Evolutionary conservation across 2,797 vertebrate genomes (phyloP), one percentile per base, ranked within the genome.

Genomic region (Sebastiscus tertius): DNA sequence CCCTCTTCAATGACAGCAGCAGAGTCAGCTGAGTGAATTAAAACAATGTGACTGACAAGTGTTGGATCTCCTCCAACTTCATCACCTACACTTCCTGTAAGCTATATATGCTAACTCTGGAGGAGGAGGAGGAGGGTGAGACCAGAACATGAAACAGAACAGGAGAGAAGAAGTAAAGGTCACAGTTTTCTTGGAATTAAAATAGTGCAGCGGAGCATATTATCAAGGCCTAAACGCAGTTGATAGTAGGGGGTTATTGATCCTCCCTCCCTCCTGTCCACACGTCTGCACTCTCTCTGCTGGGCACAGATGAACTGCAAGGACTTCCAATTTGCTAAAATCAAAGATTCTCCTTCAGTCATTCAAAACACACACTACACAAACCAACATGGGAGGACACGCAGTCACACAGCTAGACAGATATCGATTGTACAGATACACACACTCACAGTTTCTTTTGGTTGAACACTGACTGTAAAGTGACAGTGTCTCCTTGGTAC

Each of bases 21-120:
- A 11, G 77, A 69, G 89, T 91, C 77, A 73, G 85, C 89, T 81
- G 85, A 92, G 89, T 91, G 90, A 91, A 93, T 93, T 87, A 90
- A 86, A 84, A 77, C 87, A 27, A 26, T 0, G 55, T 91, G 92
- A 92, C 55, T 89, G 92, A 91, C 89, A 87, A 75, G 59, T 46
- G 87, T 26, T 91, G 91, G 91, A 92, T 72, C 64, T 16, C 49
- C 75, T 91, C 91, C 93, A 93, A 62, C 87, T 83, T 88, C 87
- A 83, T 89, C 83, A 85, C 39, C 62, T 36, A 63, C 79, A 78
- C 68, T 92, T 92, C 90, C 89, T 90, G 88, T 87, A 88, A 93
- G 65, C 84, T 66, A 20, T 36, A 20, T 36, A 60, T 42, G 66
- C 73, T 68, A 11, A 39, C 34, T 62, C 29, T 75, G 72, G 4